Percentiles rank a stretch among this genome's conserved stretches.
These are phyloP conservation scores for Hofmannophila pseudospretella DNA, from an alignment of 2,888 invertebrate species.

Conservation along the genomic window DNA sequence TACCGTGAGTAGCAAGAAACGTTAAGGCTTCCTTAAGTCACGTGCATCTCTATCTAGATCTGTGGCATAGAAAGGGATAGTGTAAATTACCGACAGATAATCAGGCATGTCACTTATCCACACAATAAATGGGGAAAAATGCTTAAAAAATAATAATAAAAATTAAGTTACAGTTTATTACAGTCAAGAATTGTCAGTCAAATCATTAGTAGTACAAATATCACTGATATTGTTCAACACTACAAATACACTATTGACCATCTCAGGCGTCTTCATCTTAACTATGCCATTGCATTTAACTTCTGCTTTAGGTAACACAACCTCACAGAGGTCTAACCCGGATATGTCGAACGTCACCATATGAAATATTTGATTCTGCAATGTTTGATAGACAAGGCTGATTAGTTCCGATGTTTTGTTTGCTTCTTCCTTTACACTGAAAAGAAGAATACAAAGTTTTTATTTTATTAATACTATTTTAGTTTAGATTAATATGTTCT, in stretches of 20 bases:
- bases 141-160: too few species aligned
- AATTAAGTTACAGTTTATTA: too few species aligned
- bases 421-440: constrained; percentile 46
- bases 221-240: constrained; percentile 50
- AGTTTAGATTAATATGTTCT: too few species aligned
- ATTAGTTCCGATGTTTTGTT: constrained; percentile 37
- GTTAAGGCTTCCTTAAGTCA: too few species aligned
- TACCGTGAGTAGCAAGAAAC: too few species aligned
- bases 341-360: constrained; percentile 49
- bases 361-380: constrained; percentile 57
- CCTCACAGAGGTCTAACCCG: constrained; percentile 47
- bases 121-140: too few species aligned
- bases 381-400: constrained; percentile 43
- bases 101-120: too few species aligned
- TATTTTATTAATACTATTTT: too few species aligned
- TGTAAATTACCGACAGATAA: too few species aligned
- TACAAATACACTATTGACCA: constrained; percentile 56
- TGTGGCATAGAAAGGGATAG: too few species aligned
- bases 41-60: too few species aligned
- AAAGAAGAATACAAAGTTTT: too few species aligned
- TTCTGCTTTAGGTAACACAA: constrained; percentile 54
- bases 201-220: not conserved
- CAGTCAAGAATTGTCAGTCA: constrained; percentile 1
- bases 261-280: constrained; percentile 63
- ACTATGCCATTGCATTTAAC: constrained; percentile 53